A percentile compares a stretch with the other conserved stretches of the same genome.
Conservation (phyloP, 2,888 invertebrate species). For the Tinea trinotella region DNA sequence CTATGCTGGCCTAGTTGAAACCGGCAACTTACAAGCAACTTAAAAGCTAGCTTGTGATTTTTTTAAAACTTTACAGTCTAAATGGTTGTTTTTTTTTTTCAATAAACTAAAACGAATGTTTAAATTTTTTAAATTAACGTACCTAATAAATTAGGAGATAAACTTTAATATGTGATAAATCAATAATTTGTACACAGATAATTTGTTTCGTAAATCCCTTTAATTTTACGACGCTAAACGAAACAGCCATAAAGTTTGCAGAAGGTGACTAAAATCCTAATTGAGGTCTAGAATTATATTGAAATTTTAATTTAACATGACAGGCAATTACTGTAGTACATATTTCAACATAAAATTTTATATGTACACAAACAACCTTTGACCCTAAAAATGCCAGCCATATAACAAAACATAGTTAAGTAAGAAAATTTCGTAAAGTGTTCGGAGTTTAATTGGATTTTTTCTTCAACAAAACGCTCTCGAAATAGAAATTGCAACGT, state of each 20-base stretch:
- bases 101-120: no score
- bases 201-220: no score
- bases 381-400: conserved; percentile 9
- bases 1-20: no score
- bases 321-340: conserved; percentile 10
- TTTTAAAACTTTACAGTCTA: no score
- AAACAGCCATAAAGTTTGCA: neutral
- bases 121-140: no score
- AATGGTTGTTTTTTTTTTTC: no score
- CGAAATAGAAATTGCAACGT: neutral
- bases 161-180: no score
- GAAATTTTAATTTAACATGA: neutral
- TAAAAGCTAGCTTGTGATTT: no score
- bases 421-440: conserved; percentile 7
- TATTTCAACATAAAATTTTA: conserved; percentile 6
- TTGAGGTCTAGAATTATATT: neutral
- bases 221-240: neutral
- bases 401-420: conserved; percentile 4
- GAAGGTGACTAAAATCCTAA: neutral
- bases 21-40: no score
- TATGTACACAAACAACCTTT: neutral
- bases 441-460: neutral
- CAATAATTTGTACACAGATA: no score
- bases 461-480: neutral
- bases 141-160: no score